Evolutionary conservation across 2,888 invertebrate genomes (phyloP), one percentile per base, ranked within the genome.

Genomic region (Chymomyza amoena): DNA sequence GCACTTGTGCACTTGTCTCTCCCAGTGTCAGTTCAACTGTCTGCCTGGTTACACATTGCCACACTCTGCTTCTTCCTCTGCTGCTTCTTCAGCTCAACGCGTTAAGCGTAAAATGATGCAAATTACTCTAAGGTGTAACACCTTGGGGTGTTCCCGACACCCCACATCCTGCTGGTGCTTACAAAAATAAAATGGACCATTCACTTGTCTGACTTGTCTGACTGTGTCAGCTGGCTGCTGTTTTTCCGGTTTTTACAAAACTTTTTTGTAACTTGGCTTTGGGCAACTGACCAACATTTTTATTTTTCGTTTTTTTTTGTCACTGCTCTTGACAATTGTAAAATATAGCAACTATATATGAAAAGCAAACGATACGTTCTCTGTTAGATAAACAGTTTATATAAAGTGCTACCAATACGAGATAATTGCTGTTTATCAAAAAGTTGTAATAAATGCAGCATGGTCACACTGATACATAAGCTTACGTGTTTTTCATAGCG

Each of bases 41-140:
- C 39, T 69, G 72, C 68, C 39, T 69, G 66, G 18, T n/a, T 45
- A 39, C 32, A 57, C 15, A 15, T 36, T 32, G 56, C 52, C 39
- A 52, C 18, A 52, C 62, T 56, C 63, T 39, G 2, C 28, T 28
- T 28, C 32, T 32, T 32, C 32, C 5, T 57, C 57, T 57, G 62
- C 36, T 60, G 6, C 32, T 52, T 51, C 5, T 28, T 15, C 62
- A 39, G n/a, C 57, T 52, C 67, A 66, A 74, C 79, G 80, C 78
- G 80, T 80, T 79, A 77, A 80, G 80, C 80, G 80, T 80, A 80
- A 80, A 80, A 80, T 79, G 80, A 80, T 80, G 80, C 80, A 80
- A 80, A 80, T 80, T 80, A 79, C 78, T 79, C 62, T 62, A 72
- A 77, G 79, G 70, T 75, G 77, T 64, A 79, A 77, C 77, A 80